These are phyloP conservation scores for Ptychoptera albimana DNA, from an alignment of 2,888 invertebrate species.

Conservation along the genomic window DNA sequence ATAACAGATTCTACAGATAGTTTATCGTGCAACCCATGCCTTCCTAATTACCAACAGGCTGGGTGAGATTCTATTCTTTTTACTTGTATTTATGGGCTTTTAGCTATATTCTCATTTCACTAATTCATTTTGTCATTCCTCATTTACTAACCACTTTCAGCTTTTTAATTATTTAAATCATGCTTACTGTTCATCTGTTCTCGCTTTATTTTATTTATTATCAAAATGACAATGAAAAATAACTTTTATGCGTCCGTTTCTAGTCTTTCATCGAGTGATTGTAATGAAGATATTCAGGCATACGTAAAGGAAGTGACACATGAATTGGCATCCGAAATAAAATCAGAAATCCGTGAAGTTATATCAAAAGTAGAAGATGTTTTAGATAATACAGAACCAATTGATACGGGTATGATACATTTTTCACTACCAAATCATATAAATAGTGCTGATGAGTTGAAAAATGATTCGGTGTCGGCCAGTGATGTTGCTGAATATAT, in stretches of 20 bases:
- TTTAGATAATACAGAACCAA: conserved; percentile 47
- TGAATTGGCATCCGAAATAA: conserved; percentile 65
- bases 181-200: neutral
- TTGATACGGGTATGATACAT: conserved; percentile 30
- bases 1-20: conserved; percentile 4
- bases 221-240: neutral
- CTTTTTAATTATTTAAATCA: too few species aligned
- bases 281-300: conserved; percentile 49
- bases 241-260: neutral
- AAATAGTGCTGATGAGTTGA: neutral
- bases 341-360: conserved; percentile 65
- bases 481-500: conserved; percentile 62
- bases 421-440: conserved; percentile 8
- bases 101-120: too few species aligned
- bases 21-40: neutral
- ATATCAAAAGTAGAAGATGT: conserved; percentile 68
- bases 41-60: too few species aligned
- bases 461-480: conserved; percentile 48
- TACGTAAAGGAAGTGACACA: conserved; percentile 64
- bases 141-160: too few species aligned
- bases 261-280: conserved; percentile 20
- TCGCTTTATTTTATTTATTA: neutral
- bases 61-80: too few species aligned
- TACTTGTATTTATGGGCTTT: too few species aligned
- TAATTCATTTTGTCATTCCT: too few species aligned